Percentiles rank a stretch among this genome's conserved stretches.
Evolutionary conservation across 2,113 vertebrate genomes (phyloP).

Genomic region (Piaya cayana): DNA sequence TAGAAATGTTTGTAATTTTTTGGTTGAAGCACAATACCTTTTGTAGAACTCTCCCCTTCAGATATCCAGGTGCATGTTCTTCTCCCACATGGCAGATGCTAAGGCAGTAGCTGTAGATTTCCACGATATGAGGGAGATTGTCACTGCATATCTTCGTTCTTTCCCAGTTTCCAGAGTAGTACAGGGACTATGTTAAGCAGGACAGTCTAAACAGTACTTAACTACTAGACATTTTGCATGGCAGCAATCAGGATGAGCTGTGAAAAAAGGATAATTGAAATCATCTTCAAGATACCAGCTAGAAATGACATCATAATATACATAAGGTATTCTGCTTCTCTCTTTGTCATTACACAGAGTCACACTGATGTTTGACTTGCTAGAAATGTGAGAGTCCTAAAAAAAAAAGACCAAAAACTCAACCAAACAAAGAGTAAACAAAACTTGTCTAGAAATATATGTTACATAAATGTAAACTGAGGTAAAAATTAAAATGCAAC

Average conservation of each 20-base stretch:
- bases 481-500: not conserved
- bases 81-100: not conserved
- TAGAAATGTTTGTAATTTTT: not conserved
- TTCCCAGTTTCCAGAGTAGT: not conserved
- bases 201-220: not conserved
- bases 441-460: not conserved
- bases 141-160: not conserved
- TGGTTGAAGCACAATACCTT: not conserved
- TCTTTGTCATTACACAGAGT: not conserved
- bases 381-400: not conserved
- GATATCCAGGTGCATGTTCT: not conserved
- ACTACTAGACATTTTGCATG: not conserved
- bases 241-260: not conserved
- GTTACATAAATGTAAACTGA: not conserved
- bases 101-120: not conserved
- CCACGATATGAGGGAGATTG: not conserved
- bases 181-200: not conserved
- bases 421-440: not conserved
- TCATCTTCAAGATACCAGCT: not conserved
- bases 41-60: not conserved
- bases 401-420: fast-evolving
- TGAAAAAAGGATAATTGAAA: not conserved
- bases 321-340: not conserved
- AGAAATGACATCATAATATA: not conserved
- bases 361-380: not conserved